Evolutionary conservation across 1,140 invertebrate genomes (phyloP), one percentile per base, ranked within the genome.

Genomic region (Heliconius melpomene): DNA sequence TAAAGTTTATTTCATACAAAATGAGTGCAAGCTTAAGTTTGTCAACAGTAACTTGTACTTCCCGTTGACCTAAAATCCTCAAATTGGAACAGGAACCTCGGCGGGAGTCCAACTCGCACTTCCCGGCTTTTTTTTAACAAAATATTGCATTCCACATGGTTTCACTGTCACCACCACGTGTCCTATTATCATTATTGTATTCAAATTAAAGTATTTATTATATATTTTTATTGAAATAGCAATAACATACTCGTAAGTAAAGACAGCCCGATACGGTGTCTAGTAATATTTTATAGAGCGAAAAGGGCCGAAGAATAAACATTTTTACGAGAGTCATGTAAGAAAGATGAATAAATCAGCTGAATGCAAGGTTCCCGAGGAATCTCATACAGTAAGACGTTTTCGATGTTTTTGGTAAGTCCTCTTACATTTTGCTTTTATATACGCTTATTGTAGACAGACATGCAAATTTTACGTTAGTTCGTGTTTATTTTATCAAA

Each of bases 261-360:
- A 6, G 2, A 8, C n/a, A 29, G 57, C 20, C n/a, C 57, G 66
- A n/a, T 79, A 70, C 38, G 26, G 66, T 70, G 18, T 9, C 74
- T 60, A 23, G 74, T 75, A 38, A 40, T 75, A 75, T 75, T 40
- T 75, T 23, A 75, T 54, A 46, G 20, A 60, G 54, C 38, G 54
- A 75, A 75, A 66, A 38, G 52, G 32, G 60, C 54, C 32, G 54
- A 75, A 46, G 54, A 60, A 75, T 75, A 75, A 75, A 75, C n/a
- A 75, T 75, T 36, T 75, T 75, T 36, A 36, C 50, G 50, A 54
- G 18, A 36, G 3, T 66, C 52, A 32, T 46, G 50, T 29, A 54
- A 75, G 23, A 3, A 16, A 6, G 52, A 75, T 75, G 74, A 75
- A 75, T 75, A 75, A 75, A 75, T 75, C 32, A 75, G 52, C 1